Conservation (phyloP, 2,113 vertebrate genomes). For the Phaethornis superciliosus region DNA sequence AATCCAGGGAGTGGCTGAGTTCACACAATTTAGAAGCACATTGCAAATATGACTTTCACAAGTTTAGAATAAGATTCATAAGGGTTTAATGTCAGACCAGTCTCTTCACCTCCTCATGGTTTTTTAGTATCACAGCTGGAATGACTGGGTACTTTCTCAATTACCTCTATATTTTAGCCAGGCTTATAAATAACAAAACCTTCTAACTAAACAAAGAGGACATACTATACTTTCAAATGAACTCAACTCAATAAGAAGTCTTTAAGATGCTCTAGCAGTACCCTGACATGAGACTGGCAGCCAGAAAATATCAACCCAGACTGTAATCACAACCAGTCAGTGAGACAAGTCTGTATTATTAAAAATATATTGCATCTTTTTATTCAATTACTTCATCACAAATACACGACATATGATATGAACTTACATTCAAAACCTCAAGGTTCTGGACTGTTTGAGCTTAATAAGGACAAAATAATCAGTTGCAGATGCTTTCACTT, state of each 20-base stretch:
- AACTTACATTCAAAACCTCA: constrained; percentile 19
- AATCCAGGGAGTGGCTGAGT: neutral
- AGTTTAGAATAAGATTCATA: neutral
- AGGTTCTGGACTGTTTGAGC: constrained; percentile 8
- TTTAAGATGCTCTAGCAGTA: neutral
- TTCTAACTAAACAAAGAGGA: neutral
- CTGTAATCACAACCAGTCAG: constrained; percentile 6
- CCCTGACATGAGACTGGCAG: neutral
- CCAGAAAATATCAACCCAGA: neutral
- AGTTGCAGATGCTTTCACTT: constrained; percentile 50
- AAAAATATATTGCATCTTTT: constrained; percentile 20
- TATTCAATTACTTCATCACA: constrained; percentile 10
- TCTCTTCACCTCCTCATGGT: neutral
- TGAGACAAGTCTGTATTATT: neutral
- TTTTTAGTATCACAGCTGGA: neutral
- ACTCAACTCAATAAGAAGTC: neutral
- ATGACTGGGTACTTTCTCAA: neutral
- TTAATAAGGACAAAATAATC: constrained; percentile 53
- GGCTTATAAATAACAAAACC: neutral
- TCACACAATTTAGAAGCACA: neutral
- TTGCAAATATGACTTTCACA: neutral
- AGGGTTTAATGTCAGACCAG: neutral
- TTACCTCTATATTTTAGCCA: neutral
- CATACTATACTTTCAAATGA: neutral
- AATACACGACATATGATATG: neutral